A percentile compares a stretch with the other conserved stretches of the same genome.
Conservation (phyloP, 2,113 vertebrate species). For the Shinisaurus crocodilurus region DNA sequence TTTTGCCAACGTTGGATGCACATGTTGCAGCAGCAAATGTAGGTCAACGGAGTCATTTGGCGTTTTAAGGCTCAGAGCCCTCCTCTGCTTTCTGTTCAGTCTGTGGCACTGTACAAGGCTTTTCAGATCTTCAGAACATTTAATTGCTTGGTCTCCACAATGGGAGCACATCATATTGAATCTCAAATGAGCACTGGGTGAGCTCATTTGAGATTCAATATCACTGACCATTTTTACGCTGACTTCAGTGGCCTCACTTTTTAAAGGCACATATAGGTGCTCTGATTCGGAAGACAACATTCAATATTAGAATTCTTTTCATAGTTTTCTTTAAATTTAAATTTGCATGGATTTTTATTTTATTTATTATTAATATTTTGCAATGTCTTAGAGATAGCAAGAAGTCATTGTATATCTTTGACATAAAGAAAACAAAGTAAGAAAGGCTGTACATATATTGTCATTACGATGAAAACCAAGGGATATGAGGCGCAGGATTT, state of each 20-base stretch:
- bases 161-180: background rate
- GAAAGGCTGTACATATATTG: constrained; percentile 68
- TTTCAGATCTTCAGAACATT: background rate
- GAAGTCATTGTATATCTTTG: constrained; percentile 66
- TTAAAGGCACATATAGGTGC: constrained; percentile 42
- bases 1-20: background rate
- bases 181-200: background rate
- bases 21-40: background rate
- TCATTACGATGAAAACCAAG: constrained; percentile 71
- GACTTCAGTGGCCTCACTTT: constrained; percentile 55
- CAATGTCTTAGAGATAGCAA: constrained; percentile 65
- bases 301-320: constrained; percentile 54
- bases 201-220: too few species aligned
- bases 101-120: background rate
- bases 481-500: constrained; percentile 68
- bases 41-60: background rate
- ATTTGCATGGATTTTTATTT: constrained; percentile 56
- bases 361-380: constrained; percentile 73
- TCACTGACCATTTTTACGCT: background rate
- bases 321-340: constrained; percentile 20
- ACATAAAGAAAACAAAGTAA: constrained; percentile 72
- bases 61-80: background rate
- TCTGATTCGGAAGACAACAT: constrained; percentile 33
- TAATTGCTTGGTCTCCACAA: background rate
- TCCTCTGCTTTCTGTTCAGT: background rate